A percentile compares a stretch with the other conserved stretches of the same genome.
phyloP scores from a whole-genome alignment of 2,888 invertebrate genomes.

The Melipona beecheii region DNA sequence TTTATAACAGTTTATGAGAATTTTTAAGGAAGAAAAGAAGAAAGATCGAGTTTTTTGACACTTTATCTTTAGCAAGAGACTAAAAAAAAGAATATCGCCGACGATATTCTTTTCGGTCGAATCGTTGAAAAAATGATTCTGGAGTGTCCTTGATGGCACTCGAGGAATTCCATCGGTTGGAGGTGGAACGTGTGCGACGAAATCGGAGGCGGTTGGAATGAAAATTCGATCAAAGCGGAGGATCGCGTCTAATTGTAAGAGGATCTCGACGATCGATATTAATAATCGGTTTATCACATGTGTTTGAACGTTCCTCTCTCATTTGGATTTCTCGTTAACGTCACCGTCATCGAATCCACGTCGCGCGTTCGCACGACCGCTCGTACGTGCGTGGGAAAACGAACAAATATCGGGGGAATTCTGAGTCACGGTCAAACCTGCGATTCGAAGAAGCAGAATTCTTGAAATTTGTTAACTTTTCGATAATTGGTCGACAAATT shows the following conservation, averaged over 20 bases:
- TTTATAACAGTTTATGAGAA: no score
- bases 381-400: background rate
- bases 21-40: no score
- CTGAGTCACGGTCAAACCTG: no score
- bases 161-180: background rate
- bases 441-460: background rate
- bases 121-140: background rate
- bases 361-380: no score
- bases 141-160: background rate
- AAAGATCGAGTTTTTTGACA: no score
- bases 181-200: background rate
- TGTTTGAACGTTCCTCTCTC: conserved; percentile 23
- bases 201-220: background rate
- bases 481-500: no score
- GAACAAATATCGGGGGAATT: background rate
- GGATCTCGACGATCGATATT: conserved; percentile 28
- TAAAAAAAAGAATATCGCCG: background rate
- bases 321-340: conserved; percentile 43
- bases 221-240: conserved; percentile 30
- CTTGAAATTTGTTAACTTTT: no score
- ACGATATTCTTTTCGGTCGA: background rate
- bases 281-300: conserved; percentile 38
- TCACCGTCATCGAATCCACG: background rate
- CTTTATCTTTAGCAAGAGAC: no score
- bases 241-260: conserved; percentile 14